Conservation (phyloP, 2,888 invertebrate genomes). For the Dynastes maya region DNA sequence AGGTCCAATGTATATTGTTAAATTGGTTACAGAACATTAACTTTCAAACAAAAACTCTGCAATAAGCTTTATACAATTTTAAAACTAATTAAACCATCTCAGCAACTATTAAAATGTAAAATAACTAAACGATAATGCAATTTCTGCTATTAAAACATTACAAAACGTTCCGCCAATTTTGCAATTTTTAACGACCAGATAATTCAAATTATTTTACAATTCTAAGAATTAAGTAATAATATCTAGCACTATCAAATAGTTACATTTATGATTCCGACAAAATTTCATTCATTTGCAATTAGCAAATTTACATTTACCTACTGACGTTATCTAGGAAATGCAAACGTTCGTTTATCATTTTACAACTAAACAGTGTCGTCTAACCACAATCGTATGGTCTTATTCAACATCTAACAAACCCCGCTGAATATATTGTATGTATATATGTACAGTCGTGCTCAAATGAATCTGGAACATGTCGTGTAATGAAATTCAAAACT, state of each 20-base stretch:
- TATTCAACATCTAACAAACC: neutral
- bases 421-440: neutral
- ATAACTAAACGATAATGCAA: neutral
- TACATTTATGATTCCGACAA: neutral
- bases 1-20: too few relatives aligned
- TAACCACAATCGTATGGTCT: neutral
- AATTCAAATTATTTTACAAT: slow-evolving; percentile 6
- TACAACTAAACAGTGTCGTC: too few relatives aligned
- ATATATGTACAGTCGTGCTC: neutral
- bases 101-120: neutral
- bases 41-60: too few relatives aligned
- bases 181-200: slow-evolving; percentile 15
- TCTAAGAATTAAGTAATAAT: neutral
- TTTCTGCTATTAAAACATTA: slow-evolving; percentile 5
- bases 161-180: neutral
- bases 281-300: neutral
- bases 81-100: too few relatives aligned
- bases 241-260: neutral
- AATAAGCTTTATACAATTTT: too few relatives aligned
- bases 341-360: neutral
- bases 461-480: too few relatives aligned
- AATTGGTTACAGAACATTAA: too few relatives aligned
- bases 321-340: neutral
- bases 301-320: neutral
- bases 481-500: too few relatives aligned